These are phyloP conservation scores for Thecophora atra DNA, from an alignment of 2,888 invertebrate genomes.

Conservation along the genomic window DNA sequence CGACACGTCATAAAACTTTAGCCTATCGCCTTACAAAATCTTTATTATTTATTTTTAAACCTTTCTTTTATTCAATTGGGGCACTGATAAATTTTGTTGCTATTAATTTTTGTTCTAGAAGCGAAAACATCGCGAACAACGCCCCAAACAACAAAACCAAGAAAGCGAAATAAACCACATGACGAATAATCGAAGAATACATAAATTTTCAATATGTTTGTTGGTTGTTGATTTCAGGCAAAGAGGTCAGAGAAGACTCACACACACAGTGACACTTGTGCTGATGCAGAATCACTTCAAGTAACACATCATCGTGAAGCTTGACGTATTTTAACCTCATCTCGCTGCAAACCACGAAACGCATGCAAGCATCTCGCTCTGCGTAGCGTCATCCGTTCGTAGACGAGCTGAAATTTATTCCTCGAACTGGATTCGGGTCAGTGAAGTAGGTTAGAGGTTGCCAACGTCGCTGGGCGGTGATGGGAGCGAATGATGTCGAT, in stretches of 20 bases:
- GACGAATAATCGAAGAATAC: constrained; percentile 17
- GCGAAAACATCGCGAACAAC: not conserved
- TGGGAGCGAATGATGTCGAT: not conserved
- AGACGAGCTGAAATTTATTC: not conserved
- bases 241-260: constrained; percentile 5
- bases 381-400: constrained; percentile 6
- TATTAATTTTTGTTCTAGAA: not conserved
- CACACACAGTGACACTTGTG: not conserved
- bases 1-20: no score
- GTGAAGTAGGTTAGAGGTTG: constrained; percentile 30
- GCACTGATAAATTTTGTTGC: not conserved
- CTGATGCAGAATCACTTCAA: not conserved
- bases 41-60: not conserved
- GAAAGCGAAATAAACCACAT: not conserved
- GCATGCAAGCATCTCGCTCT: constrained; percentile 13
- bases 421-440: constrained; percentile 24
- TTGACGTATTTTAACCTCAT: constrained; percentile 7
- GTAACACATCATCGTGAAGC: constrained; percentile 9
- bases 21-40: not conserved
- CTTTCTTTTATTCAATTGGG: constrained; percentile 17
- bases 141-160: constrained; percentile 15
- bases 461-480: not conserved
- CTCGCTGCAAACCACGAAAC: constrained; percentile 13
- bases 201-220: constrained; percentile 32
- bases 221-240: not conserved